Percentiles rank a stretch among this genome's conserved stretches.
These are phyloP conservation scores for Bombus vancouverensis DNA, from an alignment of 1,140 invertebrate species.

Conservation along the genomic window DNA sequence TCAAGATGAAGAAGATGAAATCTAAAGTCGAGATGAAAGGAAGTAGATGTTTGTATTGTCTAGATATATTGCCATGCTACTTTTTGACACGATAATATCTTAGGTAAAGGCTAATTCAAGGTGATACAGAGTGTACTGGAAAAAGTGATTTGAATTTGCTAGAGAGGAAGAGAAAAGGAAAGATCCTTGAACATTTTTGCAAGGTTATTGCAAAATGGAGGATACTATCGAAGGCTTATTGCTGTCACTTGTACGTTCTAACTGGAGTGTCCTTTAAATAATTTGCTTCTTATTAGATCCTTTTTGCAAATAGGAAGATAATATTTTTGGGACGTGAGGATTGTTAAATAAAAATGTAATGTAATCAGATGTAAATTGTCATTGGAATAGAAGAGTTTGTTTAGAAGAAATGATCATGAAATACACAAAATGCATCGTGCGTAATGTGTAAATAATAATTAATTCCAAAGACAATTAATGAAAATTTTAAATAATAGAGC, in stretches of 20 bases:
- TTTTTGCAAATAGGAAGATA: background rate
- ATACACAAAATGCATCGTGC: background rate
- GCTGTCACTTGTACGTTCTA: background rate
- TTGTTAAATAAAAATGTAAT: background rate
- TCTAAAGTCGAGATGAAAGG: background rate
- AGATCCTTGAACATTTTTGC: background rate
- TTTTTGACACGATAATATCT: background rate
- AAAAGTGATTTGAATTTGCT: background rate
- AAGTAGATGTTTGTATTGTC: background rate
- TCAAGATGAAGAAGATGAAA: background rate
- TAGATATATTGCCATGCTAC: background rate
- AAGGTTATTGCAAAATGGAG: slow-evolving; percentile 6
- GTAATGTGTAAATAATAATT: background rate
- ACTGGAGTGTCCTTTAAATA: background rate
- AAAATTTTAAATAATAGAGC: background rate
- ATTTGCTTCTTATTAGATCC: background rate
- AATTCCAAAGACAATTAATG: no score
- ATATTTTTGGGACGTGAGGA: background rate
- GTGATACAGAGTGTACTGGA: background rate
- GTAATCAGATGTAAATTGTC: no score
- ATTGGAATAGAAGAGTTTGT: no score
- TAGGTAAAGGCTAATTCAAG: background rate
- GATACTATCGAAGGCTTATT: background rate
- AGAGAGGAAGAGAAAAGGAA: background rate
- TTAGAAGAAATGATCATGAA: no score